phyloP scores from a whole-genome alignment of 1,140 invertebrate genomes.

The Octopus sinensis region DNA sequence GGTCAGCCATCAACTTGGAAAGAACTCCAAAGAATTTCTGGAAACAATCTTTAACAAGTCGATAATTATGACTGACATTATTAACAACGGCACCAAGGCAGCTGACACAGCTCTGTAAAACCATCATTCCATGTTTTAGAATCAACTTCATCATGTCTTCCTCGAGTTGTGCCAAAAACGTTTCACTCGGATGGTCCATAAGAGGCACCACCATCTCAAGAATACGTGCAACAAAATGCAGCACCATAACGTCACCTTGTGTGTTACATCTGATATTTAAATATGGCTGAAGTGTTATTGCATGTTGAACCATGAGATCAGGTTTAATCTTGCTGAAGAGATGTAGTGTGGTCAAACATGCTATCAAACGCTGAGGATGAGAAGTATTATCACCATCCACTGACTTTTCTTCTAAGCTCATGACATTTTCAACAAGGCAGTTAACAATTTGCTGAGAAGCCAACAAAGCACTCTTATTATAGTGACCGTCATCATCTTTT shows the following conservation, averaged over 20 bases:
- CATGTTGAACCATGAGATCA: conserved; percentile 89
- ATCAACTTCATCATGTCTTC: conserved; percentile 94
- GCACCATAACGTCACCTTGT: conserved; percentile 51
- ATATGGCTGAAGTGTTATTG: conserved; percentile 93
- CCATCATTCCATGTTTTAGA: conserved; percentile 82
- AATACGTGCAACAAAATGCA: conserved; percentile 64
- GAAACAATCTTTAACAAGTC: conserved; percentile 91
- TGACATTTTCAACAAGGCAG: conserved; percentile 91
- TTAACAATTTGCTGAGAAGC: conserved; percentile 96
- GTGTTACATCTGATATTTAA: conserved; percentile 82
- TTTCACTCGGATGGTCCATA: conserved; percentile 96
- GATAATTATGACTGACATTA: conserved; percentile 91
- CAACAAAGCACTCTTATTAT: conserved; percentile 57
- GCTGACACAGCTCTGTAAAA: conserved; percentile 70
- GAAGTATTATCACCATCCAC: conserved; percentile 60
- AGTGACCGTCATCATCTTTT: conserved; percentile 84
- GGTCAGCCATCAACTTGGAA: conserved; percentile 59
- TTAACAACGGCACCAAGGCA: conserved; percentile 94
- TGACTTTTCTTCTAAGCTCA: conserved; percentile 77
- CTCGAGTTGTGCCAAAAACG: conserved; percentile 92
- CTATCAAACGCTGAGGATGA: conserved; percentile 76
- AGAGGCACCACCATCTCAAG: conserved; percentile 92
- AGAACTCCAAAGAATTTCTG: conserved; percentile 60
- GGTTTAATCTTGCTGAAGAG: conserved; percentile 95
- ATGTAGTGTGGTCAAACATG: conserved; percentile 88